phyloP scores from a whole-genome alignment of 2,113 vertebrate species.

The Pachypanchax playfairii region DNA sequence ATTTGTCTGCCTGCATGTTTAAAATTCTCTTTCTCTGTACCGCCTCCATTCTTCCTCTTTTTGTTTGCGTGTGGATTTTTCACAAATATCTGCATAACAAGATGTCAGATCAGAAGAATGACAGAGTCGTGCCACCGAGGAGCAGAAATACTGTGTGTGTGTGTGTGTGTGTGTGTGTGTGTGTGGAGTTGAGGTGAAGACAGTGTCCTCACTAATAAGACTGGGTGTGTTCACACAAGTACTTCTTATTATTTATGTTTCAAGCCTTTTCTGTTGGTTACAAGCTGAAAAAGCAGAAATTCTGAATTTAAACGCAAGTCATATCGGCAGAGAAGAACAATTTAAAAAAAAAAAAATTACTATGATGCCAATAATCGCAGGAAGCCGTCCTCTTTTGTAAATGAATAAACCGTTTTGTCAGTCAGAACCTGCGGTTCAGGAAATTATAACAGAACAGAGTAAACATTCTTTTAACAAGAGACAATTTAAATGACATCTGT shows the following conservation, averaged over 20 bases:
- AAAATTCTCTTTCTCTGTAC: slow-evolving; percentile 25
- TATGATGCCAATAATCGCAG: no score
- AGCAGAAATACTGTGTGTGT: neutral
- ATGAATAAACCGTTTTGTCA: no score
- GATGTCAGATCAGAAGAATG: slow-evolving; percentile 21
- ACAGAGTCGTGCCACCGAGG: neutral
- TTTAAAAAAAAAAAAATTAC: no score
- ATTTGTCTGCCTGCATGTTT: slow-evolving; percentile 33
- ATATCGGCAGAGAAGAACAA: no score
- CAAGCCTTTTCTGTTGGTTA: neutral
- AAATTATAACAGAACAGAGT: no score
- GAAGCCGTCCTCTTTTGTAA: no score
- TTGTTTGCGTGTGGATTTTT: slow-evolving; percentile 18
- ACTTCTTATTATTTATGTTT: slow-evolving; percentile 1
- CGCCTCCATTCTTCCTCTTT: neutral
- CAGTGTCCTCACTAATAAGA: neutral
- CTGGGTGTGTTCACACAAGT: neutral
- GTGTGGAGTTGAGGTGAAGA: no score
- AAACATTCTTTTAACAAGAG: no score
- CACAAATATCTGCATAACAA: slow-evolving; percentile 34
- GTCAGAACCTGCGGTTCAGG: no score
- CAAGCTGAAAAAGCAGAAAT: neutral
- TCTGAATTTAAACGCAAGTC: no score
- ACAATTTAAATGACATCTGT: no score
- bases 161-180: no score